Base-by-base conservation (phyloP, 2,888 invertebrate genomes). In the Podabrus alpinus region DNA sequence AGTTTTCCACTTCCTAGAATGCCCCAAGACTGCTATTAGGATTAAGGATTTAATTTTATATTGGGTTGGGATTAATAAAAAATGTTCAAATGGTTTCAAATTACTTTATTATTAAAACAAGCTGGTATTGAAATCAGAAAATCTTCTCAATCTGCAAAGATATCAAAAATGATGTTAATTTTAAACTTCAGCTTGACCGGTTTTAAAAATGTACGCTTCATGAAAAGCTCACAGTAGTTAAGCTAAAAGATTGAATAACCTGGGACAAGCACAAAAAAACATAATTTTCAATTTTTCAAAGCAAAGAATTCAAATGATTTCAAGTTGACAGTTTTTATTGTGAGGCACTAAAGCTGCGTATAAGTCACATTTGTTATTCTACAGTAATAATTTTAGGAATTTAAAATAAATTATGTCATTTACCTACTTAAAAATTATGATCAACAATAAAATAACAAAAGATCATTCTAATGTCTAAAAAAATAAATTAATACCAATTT, bases 321-420 rank as follows among this genome's bases (percentile, higher is more conserved):
- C 45, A 45, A 45, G 45, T 45, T n/a, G 45, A 45, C 45, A 45
- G 45, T 45, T 45, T 64, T 60, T 69, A 69, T 69, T 69, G 17
- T 16, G 69, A 70, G 70, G 70, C 70, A 70, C 70, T 70, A 70
- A 45, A 59, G 15, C 59, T 69, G 69, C 60, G 15, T 60, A 29
- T 29, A 67, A 67, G 67, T 67, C 67, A 67, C 67, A 67, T 25
- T 17, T 25, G 29, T 29, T 67, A 67, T 25, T 24, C 66, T 66
- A 67, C 67, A 25, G 45, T 16, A 29, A 29, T 67, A 64, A 19
- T 64, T n/a, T 19, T 17, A 19, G 17, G 21, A 64, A 45, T 64
- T 64, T 64, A 17, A 64, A 64, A 64, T 64, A 64, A 64, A 64
- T 64, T 45, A 45, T 45, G n/a, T 45, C 45, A 45, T 45, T 45